A percentile compares a stretch with the other conserved stretches of the same genome.
Evolutionary conservation across 2,888 invertebrate genomes (phyloP).

Genomic region (Sepioteuthis lessoniana): DNA sequence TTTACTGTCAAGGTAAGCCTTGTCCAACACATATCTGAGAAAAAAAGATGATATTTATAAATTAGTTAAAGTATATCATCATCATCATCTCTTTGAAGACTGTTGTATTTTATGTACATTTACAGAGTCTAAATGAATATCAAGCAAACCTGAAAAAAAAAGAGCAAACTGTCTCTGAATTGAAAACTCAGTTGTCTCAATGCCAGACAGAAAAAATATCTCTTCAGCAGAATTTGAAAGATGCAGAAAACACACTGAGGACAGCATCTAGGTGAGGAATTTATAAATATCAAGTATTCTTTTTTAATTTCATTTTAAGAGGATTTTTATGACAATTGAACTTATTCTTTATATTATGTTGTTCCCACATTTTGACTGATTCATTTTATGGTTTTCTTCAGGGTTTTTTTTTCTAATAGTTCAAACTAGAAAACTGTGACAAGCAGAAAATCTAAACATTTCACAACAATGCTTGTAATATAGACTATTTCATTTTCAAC

Average conservation of each 20-base stretch:
- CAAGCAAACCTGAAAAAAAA: constrained; percentile 66
- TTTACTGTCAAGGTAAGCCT: too few relatives aligned
- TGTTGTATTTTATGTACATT: neutral
- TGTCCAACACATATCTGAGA: too few relatives aligned
- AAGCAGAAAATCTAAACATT: too few relatives aligned
- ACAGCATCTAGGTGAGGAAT: constrained; percentile 66
- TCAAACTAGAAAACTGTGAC: too few relatives aligned
- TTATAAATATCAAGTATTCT: neutral
- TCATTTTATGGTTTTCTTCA: too few relatives aligned
- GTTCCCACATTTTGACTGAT: too few relatives aligned
- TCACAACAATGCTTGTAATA: too few relatives aligned
- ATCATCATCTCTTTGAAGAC: too few relatives aligned
- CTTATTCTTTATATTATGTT: neutral
- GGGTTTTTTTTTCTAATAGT: too few relatives aligned
- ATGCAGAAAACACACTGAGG: constrained; percentile 72
- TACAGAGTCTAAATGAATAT: constrained; percentile 67
- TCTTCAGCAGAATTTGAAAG: constrained; percentile 66
- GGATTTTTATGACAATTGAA: neutral
- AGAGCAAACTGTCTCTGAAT: constrained; percentile 69
- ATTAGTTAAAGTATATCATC: too few relatives aligned
- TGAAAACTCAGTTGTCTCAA: constrained; percentile 66
- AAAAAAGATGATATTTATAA: too few relatives aligned
- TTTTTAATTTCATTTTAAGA: neutral
- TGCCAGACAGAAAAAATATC: constrained; percentile 66
- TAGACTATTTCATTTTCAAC: too few relatives aligned